Percentiles rank a stretch among this genome's conserved stretches.
These are phyloP conservation scores for Falco berigora DNA, from an alignment of 2,797 vertebrate species.

Conservation along the genomic window DNA sequence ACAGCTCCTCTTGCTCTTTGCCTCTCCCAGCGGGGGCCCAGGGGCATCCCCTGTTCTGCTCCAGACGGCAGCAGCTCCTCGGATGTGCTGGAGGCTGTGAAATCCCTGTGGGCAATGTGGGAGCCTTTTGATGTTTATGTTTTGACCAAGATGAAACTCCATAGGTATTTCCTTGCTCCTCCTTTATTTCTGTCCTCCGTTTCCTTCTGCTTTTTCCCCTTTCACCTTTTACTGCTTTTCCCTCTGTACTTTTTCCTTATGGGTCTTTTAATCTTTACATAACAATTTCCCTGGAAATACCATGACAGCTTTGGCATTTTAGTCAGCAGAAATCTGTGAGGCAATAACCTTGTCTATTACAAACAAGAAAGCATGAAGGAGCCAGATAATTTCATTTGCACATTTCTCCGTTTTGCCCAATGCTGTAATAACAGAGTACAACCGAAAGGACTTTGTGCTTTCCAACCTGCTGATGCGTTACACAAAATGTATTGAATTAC, in stretches of 20 bases:
- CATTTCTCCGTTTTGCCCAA: not conserved
- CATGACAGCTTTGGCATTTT: slow-evolving; percentile 23
- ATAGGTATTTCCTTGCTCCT: not conserved
- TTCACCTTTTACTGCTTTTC: not conserved
- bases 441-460: not conserved
- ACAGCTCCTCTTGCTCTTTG: not conserved
- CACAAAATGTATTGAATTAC: not conserved
- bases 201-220: not conserved
- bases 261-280: not conserved
- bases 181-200: not conserved
- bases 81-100: not conserved
- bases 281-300: slow-evolving; percentile 8
- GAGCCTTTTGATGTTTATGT: not conserved
- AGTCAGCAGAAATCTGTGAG: slow-evolving; percentile 25
- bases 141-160: not conserved
- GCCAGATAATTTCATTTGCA: not conserved
- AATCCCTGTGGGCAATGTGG: not conserved
- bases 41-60: not conserved
- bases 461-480: not conserved
- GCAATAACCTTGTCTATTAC: not conserved
- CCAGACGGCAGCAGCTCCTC: not conserved
- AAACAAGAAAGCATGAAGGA: not conserved
- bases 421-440: not conserved
- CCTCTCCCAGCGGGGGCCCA: accelerated
- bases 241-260: not conserved